Evolutionary conservation across 2,113 vertebrate genomes (phyloP).

Genomic region (Pedionomus torquatus): DNA sequence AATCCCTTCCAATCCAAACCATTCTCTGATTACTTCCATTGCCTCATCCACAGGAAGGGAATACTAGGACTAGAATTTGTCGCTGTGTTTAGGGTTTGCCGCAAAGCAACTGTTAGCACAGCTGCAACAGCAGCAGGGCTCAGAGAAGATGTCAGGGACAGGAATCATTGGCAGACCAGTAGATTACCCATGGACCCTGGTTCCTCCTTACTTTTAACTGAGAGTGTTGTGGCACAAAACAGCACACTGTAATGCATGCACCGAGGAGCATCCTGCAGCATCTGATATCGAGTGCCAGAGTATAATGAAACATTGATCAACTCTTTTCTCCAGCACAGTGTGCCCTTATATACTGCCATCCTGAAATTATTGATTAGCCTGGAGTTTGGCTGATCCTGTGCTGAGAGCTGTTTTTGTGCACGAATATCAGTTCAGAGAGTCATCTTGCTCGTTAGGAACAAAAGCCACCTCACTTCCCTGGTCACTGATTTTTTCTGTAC

Average conservation of each 20-base stretch:
- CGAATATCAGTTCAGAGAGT: not conserved
- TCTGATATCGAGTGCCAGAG: rapidly evolving
- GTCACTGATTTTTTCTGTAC: not conserved
- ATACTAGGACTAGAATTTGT: not conserved
- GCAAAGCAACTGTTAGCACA: not conserved
- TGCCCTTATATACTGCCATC: not conserved
- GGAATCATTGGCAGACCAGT: not conserved
- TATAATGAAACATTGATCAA: not conserved
- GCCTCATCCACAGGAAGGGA: not conserved
- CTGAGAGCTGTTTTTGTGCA: not conserved
- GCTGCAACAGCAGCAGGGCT: not conserved
- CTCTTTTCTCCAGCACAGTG: not conserved
- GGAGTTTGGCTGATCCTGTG: not conserved
- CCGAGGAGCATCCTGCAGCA: not conserved
- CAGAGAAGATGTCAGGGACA: not conserved
- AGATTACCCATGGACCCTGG: not conserved
- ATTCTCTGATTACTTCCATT: not conserved
- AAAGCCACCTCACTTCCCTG: not conserved
- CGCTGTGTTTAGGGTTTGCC: not conserved
- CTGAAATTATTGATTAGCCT: not conserved
- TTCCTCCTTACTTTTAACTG: not conserved
- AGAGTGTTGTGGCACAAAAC: not conserved
- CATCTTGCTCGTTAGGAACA: not conserved
- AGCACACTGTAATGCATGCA: not conserved
- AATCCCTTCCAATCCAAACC: not conserved